Evolutionary conservation across 2,113 vertebrate genomes (phyloP), one percentile per base, ranked within the genome.

Genomic region (Pachycephala philippinensis): DNA sequence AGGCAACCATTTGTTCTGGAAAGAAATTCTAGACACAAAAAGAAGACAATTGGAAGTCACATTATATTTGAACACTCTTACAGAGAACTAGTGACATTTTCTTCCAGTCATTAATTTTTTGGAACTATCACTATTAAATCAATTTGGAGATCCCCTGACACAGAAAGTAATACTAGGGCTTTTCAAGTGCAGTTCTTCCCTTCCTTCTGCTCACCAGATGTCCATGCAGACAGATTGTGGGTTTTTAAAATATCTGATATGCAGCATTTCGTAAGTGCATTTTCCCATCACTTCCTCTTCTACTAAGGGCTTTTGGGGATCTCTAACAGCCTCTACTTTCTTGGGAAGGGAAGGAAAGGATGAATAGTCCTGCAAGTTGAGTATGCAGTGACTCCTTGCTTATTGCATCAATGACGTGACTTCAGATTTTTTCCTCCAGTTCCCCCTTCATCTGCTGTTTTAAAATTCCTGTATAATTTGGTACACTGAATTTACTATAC

Each of bases 1-100:
- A 99, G 9, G 98, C 98, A 63, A 99, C 99, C 99, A 99, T 99
- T 94, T 99, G 99, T 69, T 99, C 99, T 20, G 99, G 99, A 95
- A 99, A 99, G 98, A 99, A 99, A 88, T 99, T 99, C 99, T 99
- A 79, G 68, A 7, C 15, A 56, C 18, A 81, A 77, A 87, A 68
- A 92, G 28, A 94, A 96, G 42, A 95, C 30, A 94, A 59, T 63
- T 93, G 45, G 21, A 88, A 68, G 37, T 78, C 76, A 92, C 17
- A 21, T 66, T 70, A 33, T 53, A 91, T 78, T 75, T 88, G 40
- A 88, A 71, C 50, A 84, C 7, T 60, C 65, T 42, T 40, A 69
- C 19, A 70, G 3, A 75, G 35, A 90, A 68, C 49, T 64, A 69
- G 27, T 35, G 13, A 66, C 63, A 87, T 76, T 72, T 85, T 94